Base-by-base conservation (phyloP, 1,140 invertebrate species). In the Ceratoteleas bidentatus region DNA sequence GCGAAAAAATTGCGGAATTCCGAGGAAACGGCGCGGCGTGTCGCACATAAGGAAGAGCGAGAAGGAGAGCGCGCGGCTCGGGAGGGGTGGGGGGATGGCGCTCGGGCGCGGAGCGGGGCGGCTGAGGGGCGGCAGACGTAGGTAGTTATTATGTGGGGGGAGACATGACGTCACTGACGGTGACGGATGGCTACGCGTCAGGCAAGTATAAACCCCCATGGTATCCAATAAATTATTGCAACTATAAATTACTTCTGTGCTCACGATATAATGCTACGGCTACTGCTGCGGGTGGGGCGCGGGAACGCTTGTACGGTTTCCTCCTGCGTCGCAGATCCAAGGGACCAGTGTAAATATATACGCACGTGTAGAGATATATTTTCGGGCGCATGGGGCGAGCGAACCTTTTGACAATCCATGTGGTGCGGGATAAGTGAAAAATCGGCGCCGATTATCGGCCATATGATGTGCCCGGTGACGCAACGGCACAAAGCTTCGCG, bases 201-300 rank as follows among this genome's bases (percentile, higher is more conserved):
- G 90, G 90, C 90, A 87, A 91, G 89, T 91, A 91, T 91, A 91
- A 91, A 91, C 89, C 90, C 88, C 87, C 90, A 91, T 91, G 89
- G 89, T 91, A 91, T 87, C 90, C 88, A 91, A 91, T 91, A 91
- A 91, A 91, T 91, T 91, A 91, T 91, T 91, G 90, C 89, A 91
- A 91, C 90, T 91, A 91, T 91, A 91, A 91, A 91, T 91, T 91
- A 91, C 90, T 91, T 91, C 88, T 91, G 89, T 88, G 87, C 89
- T 90, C 90, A 90, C 90, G 87, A 91, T 91, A 91, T 91, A 91
- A 91, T 91, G 88, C 88, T 78, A 88, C 86, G 88, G 89, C 90
- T 90, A 90, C 90, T 86, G 89, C 87, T 86, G 85, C 83, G 86
- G 84, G 87, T 89, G 87, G 86, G 86, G 83, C 82, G 76, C 81